phyloP scores from a whole-genome alignment of 2,797 vertebrate genomes.

The Poecile montanus region DNA sequence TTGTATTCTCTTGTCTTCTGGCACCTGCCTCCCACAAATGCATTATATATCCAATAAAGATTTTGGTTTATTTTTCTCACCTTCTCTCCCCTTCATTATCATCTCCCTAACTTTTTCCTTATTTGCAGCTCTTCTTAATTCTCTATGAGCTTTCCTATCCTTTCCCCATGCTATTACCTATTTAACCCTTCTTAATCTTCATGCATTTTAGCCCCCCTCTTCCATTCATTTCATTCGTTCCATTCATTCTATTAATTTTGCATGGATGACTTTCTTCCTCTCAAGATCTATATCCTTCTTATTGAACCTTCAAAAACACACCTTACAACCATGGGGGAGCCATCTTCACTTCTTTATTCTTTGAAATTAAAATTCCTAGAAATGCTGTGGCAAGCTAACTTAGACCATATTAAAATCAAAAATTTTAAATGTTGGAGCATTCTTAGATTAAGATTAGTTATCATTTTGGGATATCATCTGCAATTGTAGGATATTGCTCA shows the following conservation, averaged over 20 bases:
- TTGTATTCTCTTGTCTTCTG: not conserved
- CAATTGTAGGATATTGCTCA: not conserved
- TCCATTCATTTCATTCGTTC: not conserved
- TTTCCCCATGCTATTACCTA: not conserved
- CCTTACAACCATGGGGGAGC: not conserved
- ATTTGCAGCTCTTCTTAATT: not conserved
- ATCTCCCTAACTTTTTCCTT: not conserved
- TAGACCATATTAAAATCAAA: not conserved
- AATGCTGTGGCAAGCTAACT: not conserved
- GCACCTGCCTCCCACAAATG: not conserved
- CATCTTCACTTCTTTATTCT: not conserved
- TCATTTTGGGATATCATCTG: not conserved
- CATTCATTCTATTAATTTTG: not conserved
- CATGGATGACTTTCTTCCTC: not conserved
- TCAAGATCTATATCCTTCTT: not conserved
- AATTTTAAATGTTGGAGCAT: rapidly evolving
- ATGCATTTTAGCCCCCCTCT: not conserved
- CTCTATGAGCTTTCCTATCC: not conserved
- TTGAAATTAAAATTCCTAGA: not conserved
- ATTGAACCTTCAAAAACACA: not conserved
- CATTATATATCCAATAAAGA: not conserved
- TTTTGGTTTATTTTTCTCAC: not conserved
- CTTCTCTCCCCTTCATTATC: not conserved
- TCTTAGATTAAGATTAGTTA: not conserved
- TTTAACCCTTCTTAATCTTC: not conserved